Conservation (phyloP, 2,113 vertebrate species). For the Bubo scandiacus region DNA sequence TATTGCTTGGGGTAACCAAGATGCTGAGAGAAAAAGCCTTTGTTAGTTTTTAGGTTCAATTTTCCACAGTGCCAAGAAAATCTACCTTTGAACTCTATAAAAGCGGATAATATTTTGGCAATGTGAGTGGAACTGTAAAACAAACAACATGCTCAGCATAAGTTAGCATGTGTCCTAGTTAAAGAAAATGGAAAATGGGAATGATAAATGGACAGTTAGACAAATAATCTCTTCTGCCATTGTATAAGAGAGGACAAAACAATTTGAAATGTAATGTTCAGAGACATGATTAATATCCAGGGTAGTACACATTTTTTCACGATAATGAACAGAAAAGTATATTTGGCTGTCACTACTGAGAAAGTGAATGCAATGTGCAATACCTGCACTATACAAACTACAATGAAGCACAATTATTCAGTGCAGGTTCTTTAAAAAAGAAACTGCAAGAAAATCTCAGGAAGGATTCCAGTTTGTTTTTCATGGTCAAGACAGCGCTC, state of each 20-base stretch:
- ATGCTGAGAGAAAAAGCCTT: background rate
- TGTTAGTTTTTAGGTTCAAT: background rate
- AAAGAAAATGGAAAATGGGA: conserved; percentile 18
- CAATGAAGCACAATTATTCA: background rate
- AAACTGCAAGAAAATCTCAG: background rate
- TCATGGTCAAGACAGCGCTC: background rate
- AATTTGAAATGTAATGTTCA: background rate
- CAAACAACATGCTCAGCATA: conserved; percentile 3
- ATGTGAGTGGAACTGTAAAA: background rate
- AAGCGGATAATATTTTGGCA: background rate
- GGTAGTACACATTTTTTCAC: background rate
- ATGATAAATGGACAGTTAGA: conserved; percentile 3
- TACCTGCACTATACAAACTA: background rate
- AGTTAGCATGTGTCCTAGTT: background rate
- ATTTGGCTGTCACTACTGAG: background rate
- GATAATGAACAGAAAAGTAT: background rate
- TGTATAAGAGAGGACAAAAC: background rate
- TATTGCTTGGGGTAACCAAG: background rate
- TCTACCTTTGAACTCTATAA: conserved; percentile 35
- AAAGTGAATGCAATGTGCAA: background rate
- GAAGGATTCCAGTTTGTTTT: background rate
- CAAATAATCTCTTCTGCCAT: background rate
- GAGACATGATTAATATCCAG: background rate
- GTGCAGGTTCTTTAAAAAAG: background rate
- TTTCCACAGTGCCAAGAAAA: conserved; percentile 11